A percentile compares a stretch with the other conserved stretches of the same genome.
Conservation (phyloP, 2,888 invertebrate genomes). For the Eueremaeus valkanovi region DNA sequence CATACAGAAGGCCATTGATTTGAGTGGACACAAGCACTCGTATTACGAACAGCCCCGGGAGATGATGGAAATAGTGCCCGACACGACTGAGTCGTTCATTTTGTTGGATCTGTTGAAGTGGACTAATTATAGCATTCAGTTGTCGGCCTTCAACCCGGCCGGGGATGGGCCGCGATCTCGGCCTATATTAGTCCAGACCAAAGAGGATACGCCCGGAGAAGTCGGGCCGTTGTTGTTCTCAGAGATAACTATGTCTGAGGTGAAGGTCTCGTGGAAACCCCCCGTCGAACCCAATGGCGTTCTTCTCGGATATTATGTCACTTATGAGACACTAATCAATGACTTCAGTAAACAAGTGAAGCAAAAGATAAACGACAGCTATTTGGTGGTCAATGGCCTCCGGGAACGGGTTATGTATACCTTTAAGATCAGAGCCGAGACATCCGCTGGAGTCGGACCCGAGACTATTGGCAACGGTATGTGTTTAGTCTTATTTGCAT, state of each 20-base stretch:
- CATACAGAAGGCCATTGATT: too few relatives aligned
- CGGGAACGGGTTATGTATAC: slow-evolving; percentile 81
- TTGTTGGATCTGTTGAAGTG: slow-evolving; percentile 66
- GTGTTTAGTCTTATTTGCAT: background rate
- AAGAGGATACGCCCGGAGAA: slow-evolving; percentile 81
- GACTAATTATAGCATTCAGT: slow-evolving; percentile 80
- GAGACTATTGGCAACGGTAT: slow-evolving; percentile 55
- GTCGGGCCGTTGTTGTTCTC: slow-evolving; percentile 70
- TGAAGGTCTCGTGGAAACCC: slow-evolving; percentile 82
- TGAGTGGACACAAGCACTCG: background rate
- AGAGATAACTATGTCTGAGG: slow-evolving; percentile 85
- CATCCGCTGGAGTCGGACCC: slow-evolving; percentile 75
- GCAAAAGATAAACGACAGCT: slow-evolving; percentile 49
- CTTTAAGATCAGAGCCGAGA: slow-evolving; percentile 83
- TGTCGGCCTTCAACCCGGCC: slow-evolving; percentile 93
- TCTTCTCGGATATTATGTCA: slow-evolving; percentile 70
- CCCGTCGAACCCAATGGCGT: slow-evolving; percentile 84
- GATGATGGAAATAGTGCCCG: slow-evolving; percentile 42
- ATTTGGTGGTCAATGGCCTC: slow-evolving; percentile 48
- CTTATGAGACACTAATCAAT: slow-evolving; percentile 50
- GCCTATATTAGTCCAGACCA: slow-evolving; percentile 70
- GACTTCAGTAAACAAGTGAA: slow-evolving; percentile 46
- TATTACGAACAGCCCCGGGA: slow-evolving; percentile 35
- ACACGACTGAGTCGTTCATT: slow-evolving; percentile 39
- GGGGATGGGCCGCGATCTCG: slow-evolving; percentile 83